Conservation (phyloP, 1,140 invertebrate genomes). For the Euura saliciscinereae region DNA sequence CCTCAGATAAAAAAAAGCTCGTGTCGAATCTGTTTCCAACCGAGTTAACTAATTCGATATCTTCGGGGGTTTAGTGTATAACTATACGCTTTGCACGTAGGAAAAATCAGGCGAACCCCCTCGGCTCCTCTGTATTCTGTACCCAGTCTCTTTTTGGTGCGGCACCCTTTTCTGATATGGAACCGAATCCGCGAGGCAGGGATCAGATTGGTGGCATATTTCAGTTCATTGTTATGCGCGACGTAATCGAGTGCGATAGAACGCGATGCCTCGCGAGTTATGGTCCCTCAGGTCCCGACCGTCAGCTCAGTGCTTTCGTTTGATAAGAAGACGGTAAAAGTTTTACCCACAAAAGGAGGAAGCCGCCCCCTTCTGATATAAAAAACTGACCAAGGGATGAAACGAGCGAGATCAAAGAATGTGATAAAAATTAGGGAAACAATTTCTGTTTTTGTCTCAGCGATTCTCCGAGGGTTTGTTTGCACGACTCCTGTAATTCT, state of each 20-base stretch:
- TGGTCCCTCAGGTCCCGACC: too few species aligned
- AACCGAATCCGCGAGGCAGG: neutral
- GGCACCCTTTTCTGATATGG: neutral
- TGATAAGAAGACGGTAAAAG: neutral
- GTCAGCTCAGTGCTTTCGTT: neutral
- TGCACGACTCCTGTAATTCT: neutral
- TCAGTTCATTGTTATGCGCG: conserved; percentile 22
- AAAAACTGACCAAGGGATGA: neutral
- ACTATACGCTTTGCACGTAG: too few species aligned
- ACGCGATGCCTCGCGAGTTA: conserved; percentile 16
- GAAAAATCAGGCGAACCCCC: conserved; percentile 12
- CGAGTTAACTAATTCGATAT: too few species aligned
- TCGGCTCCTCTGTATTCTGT: conserved; percentile 22
- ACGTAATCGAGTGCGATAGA: conserved; percentile 19
- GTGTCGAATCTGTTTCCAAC: too few species aligned
- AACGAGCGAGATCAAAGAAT: neutral
- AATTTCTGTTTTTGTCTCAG: neutral
- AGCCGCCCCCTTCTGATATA: too few species aligned
- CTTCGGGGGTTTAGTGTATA: neutral
- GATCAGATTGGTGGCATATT: conserved; percentile 2
- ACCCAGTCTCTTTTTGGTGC: neutral
- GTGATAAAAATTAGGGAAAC: neutral
- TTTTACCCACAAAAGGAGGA: neutral
- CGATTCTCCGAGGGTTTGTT: neutral
- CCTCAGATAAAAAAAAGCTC: too few species aligned